Conservation (phyloP, 2,888 invertebrate genomes). For the Drosophila robusta region DNA sequence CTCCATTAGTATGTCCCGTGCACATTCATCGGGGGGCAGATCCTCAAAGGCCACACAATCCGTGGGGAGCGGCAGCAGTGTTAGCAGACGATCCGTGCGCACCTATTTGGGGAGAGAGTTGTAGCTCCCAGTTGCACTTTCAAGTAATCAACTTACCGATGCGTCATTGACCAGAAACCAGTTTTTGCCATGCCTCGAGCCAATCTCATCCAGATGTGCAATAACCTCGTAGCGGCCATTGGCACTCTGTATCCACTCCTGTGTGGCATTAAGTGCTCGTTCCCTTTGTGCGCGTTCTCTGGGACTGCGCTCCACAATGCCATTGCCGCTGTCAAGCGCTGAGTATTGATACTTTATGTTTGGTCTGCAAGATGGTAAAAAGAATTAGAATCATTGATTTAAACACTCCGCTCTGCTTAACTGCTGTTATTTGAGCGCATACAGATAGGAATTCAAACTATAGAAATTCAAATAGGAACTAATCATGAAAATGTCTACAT, state of each 20-base stretch:
- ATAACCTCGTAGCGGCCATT: constrained; percentile 91
- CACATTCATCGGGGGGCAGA: constrained; percentile 87
- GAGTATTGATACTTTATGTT: constrained; percentile 87
- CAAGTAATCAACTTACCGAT: constrained; percentile 85
- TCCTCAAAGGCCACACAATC: constrained; percentile 85
- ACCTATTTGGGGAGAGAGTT: constrained; percentile 67
- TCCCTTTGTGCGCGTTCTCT: constrained; percentile 89
- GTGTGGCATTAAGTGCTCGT: constrained; percentile 88
- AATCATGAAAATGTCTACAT: constrained; percentile 31
- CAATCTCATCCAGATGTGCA: constrained; percentile 92
- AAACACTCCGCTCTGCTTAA: not conserved
- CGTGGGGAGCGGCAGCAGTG: constrained; percentile 84
- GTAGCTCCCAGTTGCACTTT: not conserved
- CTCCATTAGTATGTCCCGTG: constrained; percentile 90
- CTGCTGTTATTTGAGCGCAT: constrained; percentile 38
- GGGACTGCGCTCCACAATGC: constrained; percentile 87
- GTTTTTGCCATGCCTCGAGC: constrained; percentile 93
- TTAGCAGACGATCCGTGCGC: constrained; percentile 85
- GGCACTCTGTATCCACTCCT: constrained; percentile 86
- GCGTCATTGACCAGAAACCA: constrained; percentile 96
- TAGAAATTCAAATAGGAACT: constrained; percentile 45
- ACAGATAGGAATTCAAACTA: constrained; percentile 51
- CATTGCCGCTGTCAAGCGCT: constrained; percentile 88
- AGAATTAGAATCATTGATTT: not conserved
- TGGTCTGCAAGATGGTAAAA: constrained; percentile 76